Base-by-base conservation (phyloP, 2,113 vertebrate species). In the Sinocyclocheilus maitianheensis region DNA sequence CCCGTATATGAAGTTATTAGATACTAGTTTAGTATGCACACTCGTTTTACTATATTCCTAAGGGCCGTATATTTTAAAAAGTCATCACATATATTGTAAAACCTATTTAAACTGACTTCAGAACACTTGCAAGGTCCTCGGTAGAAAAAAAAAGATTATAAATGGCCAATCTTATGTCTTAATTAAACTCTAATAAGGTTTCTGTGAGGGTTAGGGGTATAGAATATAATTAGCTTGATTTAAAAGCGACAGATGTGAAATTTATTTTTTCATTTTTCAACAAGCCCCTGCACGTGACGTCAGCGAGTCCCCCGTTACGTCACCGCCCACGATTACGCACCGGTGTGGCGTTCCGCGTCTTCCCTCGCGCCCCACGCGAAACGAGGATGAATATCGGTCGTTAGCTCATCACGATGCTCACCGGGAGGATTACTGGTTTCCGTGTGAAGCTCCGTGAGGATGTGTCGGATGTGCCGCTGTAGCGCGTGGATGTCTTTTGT, bases 221-320 rank as follows among this genome's bases (percentile, higher is more conserved):
- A 40, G 0, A 40, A 72, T 22, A 40, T 71, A 72, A 40, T 72
- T 72, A 72, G 34, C 18, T 10, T 72, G 0, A 22, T 72, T 72
- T 40, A 40, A 72, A 72, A 72, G 1, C 34, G 37, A 4, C 9
- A 10, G 1, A 10, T 20, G 34, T 37, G 40, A 40, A 40, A 40
- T 40, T 22, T 62, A 26, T 26, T 30, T 67, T 67, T 26, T 5
- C 14, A 34, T 34, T 34, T 34, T 34, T 18, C 13, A 18, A 69
- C 51, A 8, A 69, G 13, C 65, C 67, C 12, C 30, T 76, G 43
- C 43, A 48, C n/a, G 30, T 83, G 82, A 84, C 82, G 82, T 84
- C 82, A 84, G 69, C 82, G 82, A 84, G 69, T 30, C 18, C 69
- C 82, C 82, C 67, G 30, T 37, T 6, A 74, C 82, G 82, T 84